Evolutionary conservation across 2,888 invertebrate species (phyloP).

Genomic region (Koerneria pararmatus): DNA sequence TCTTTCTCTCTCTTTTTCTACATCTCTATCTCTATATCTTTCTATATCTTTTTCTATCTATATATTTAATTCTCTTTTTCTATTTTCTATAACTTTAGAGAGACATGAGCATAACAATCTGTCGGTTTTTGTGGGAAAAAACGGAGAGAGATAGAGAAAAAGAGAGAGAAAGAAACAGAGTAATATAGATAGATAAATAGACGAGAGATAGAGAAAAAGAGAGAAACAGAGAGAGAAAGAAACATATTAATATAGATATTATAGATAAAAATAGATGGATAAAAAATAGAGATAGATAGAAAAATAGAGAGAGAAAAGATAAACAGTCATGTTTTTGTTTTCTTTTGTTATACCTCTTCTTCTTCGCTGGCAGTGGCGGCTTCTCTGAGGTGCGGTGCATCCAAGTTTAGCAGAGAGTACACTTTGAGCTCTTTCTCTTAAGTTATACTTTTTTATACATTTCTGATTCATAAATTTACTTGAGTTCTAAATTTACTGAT

Average conservation of each 20-base stretch:
- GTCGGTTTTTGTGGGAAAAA: neutral
- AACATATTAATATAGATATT: neutral
- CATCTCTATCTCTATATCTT: too few relatives aligned
- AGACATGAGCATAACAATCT: too few relatives aligned
- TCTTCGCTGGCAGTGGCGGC: constrained; percentile 41
- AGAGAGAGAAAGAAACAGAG: neutral
- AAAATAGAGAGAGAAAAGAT: too few relatives aligned
- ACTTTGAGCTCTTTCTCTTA: constrained; percentile 49
- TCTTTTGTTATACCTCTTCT: constrained; percentile 44
- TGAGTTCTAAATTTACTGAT: too few relatives aligned
- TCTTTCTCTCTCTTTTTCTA: too few relatives aligned
- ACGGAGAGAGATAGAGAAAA: neutral
- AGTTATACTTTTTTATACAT: too few relatives aligned
- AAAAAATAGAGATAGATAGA: too few relatives aligned
- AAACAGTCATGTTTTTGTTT: too few relatives aligned
- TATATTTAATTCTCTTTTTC: too few relatives aligned
- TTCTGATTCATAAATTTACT: too few relatives aligned
- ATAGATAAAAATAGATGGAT: neutral
- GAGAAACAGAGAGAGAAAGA: neutral
- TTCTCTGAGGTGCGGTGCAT: constrained; percentile 53
- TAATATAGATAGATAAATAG: neutral
- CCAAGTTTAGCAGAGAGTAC: constrained; percentile 48
- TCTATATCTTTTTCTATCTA: too few relatives aligned
- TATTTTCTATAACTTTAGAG: too few relatives aligned
- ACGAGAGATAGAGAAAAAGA: neutral